phyloP scores from a whole-genome alignment of 1,140 invertebrate genomes.

The Lithobius niger region DNA sequence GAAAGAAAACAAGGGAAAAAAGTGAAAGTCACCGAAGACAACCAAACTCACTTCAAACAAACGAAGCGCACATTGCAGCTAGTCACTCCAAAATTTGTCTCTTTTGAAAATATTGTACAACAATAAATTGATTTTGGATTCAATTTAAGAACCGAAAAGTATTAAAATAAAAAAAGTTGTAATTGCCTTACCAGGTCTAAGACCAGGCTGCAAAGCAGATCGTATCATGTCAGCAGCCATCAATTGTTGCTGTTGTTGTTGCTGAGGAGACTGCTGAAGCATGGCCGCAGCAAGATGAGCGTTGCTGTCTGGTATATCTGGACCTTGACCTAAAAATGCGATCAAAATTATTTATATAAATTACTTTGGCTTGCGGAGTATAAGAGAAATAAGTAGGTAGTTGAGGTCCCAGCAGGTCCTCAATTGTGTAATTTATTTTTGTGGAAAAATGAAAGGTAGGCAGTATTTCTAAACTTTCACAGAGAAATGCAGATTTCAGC shows the following conservation, averaged over 20 bases:
- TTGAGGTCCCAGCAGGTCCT: no score
- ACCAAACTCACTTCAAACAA: no score
- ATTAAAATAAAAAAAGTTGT: neutral
- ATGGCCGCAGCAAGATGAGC: neutral
- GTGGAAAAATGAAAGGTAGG: no score
- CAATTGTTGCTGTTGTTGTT: conserved; percentile 14
- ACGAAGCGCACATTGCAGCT: neutral
- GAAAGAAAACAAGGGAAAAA: no score
- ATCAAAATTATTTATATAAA: neutral
- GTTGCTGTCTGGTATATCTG: neutral
- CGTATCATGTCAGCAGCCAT: neutral
- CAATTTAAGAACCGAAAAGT: neutral
- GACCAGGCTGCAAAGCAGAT: conserved; percentile 8
- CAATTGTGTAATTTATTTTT: no score
- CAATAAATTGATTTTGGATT: no score
- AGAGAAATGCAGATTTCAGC: no score
- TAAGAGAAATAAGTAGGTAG: no score
- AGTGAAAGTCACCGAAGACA: no score
- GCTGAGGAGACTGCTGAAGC: conserved; percentile 7
- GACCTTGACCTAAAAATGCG: neutral
- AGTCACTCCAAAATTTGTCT: neutral
- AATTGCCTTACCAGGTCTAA: neutral
- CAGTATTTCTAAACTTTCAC: no score
- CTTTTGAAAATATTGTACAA: neutral
- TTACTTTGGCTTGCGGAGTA: no score